Evolutionary conservation across 2,888 invertebrate species (phyloP), one percentile per base, ranked within the genome.

Genomic region (Scaeva pyrastri): DNA sequence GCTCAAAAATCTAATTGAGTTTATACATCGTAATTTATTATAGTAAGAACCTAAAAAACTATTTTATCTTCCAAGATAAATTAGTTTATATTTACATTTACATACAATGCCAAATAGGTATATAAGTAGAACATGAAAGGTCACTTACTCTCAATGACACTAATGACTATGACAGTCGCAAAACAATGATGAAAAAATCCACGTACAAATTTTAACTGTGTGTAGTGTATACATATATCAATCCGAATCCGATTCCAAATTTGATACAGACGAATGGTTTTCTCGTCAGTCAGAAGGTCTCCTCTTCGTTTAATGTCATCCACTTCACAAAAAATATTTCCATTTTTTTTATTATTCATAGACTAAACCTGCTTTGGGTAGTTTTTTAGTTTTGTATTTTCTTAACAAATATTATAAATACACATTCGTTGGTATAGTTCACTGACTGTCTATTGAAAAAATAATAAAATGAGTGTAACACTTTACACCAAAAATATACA

Each of bases 81-180:
- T 60, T 21, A 8, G 19, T 60, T 41, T 62, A 41, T 23, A 12
- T 43, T 7, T 21, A 23, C 21, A 8, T n/a, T n/a, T 16, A 58
- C 3, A 6, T 66, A 66, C 66, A 66, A 43, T 56, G 56, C 48
- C 75, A 75, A 68, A 55, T 23, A 55, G 21, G 48, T n/a, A 10
- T 26, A 68, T 68, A 58, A 68, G 19, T 41, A 48, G 58, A 45
- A 58, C 64, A 72, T 12, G 14, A 60, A 70, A 74, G 74, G 74
- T 48, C 56, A 81, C 80, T 75, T 81, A 81, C 81, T 76, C 64
- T 64, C 14, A 39, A 71, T 76, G 71, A n/a, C n/a, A n/a, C n/a
- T n/a, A n/a, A n/a, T n/a, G n/a, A n/a, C n/a, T n/a, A n/a, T n/a
- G n/a, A 76, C 64, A 76, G 36, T 55, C 70, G 64, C 48, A 48